phyloP scores from a whole-genome alignment of 2,113 vertebrate species.

The Nerophis lumbriciformis region DNA sequence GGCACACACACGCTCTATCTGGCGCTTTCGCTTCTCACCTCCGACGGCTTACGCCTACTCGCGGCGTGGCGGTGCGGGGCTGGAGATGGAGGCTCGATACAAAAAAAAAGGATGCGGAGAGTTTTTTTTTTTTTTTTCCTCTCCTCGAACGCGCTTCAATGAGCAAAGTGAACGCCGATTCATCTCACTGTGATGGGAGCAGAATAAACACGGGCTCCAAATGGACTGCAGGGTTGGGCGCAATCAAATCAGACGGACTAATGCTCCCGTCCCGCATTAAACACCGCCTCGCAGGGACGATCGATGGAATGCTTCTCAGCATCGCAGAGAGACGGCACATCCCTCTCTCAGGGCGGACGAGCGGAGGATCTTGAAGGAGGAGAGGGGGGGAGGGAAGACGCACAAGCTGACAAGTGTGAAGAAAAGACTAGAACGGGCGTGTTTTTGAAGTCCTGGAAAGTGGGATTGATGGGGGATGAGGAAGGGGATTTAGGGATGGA shows the following conservation, averaged over 20 bases:
- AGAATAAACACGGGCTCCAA: not conserved
- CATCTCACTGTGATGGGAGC: slow-evolving; percentile 1
- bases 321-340: slow-evolving; percentile 18
- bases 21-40: slow-evolving; percentile 57
- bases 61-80: slow-evolving; percentile 32
- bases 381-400: not conserved
- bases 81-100: not conserved
- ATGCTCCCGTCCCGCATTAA: slow-evolving; percentile 5
- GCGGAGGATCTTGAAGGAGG: not conserved
- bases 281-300: slow-evolving; percentile 30
- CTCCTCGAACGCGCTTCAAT: not conserved
- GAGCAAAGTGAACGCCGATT: not conserved
- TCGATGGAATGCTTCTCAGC: slow-evolving; percentile 49
- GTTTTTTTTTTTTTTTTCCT: not conserved
- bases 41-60: slow-evolving; percentile 55
- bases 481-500: not conserved
- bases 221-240: not conserved
- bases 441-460: not conserved
- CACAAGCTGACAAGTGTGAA: not conserved
- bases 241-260: not conserved
- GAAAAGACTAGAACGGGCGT: not conserved
- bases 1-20: slow-evolving; percentile 35
- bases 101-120: slow-evolving; percentile 4
- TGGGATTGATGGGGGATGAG: not conserved
- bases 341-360: slow-evolving; percentile 7